Percentiles rank a stretch among this genome's conserved stretches.
Evolutionary conservation across 2,797 vertebrate genomes (phyloP).

Genomic region (Chromobotia macracanthus): DNA sequence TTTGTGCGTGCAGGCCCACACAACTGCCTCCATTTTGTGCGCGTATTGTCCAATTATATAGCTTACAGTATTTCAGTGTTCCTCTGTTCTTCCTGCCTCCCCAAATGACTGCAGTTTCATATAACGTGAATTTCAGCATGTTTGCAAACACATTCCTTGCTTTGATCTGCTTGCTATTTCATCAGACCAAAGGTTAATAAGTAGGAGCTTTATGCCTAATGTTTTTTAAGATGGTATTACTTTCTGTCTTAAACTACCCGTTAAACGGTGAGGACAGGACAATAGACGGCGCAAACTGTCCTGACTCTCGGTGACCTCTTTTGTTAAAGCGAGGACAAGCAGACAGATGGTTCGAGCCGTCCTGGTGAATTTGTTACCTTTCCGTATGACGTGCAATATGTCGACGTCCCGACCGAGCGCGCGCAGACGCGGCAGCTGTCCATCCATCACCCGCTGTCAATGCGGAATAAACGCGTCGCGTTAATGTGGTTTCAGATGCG

Average conservation of each 20-base stretch:
- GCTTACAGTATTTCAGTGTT: conserved; percentile 26
- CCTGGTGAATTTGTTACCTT: conserved; percentile 90
- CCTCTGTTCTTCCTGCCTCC: conserved; percentile 19
- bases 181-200: neutral
- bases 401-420: conserved; percentile 83
- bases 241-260: conserved; percentile 32
- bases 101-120: conserved; percentile 3
- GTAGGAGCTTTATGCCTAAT: neutral
- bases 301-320: conserved; percentile 72
- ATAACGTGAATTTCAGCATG: neutral
- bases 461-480: conserved; percentile 54
- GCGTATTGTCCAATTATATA: conserved; percentile 25
- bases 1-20: conserved; percentile 30
- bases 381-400: conserved; percentile 87
- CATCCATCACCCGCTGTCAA: conserved; percentile 73
- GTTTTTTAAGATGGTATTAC: conserved; percentile 19
- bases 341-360: conserved; percentile 89
- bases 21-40: conserved; percentile 35
- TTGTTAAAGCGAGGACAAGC: conserved; percentile 73
- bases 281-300: conserved; percentile 70
- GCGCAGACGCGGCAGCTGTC: conserved; percentile 86
- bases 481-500: conserved; percentile 41
- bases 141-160: conserved; percentile 14
- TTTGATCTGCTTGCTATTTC: conserved; percentile 1
- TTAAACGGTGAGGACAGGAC: conserved; percentile 67